Evolutionary conservation across 2,113 vertebrate species (phyloP).

Genomic region (Percopsis transmontana): DNA sequence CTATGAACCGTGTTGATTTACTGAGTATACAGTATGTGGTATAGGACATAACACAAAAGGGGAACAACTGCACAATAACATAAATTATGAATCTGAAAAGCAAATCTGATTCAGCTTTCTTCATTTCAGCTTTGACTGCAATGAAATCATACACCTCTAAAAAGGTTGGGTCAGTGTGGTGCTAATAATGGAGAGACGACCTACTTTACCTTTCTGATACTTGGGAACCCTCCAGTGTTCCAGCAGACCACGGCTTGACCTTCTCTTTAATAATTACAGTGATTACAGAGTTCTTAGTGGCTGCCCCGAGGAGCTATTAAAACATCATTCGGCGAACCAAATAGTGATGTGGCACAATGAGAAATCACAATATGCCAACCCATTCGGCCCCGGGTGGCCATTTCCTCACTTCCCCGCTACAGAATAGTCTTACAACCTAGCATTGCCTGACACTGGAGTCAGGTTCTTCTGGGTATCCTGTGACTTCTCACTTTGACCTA

Average conservation of each 20-base stretch:
- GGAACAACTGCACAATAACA: background rate
- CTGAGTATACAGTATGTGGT: no score
- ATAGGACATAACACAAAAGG: no score
- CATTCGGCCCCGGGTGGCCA: no score
- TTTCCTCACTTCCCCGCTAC: no score
- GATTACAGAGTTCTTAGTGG: conserved; percentile 45
- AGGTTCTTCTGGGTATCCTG: no score
- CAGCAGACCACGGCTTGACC: conserved; percentile 44
- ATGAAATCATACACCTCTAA: background rate
- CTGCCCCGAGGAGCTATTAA: conserved; percentile 62
- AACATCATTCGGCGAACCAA: conserved; percentile 53
- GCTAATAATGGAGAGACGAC: background rate
- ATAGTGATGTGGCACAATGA: conserved; percentile 33
- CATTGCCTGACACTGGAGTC: no score
- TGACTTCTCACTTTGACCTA: no score
- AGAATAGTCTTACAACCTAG: no score
- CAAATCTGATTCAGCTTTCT: background rate
- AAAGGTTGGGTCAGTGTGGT: background rate
- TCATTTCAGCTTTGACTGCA: background rate
- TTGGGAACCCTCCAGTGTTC: background rate
- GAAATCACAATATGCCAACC: no score
- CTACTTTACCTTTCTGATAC: conserved; percentile 4
- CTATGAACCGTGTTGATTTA: background rate
- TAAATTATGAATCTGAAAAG: background rate
- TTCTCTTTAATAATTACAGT: conserved; percentile 59